Base-by-base conservation (phyloP, 1,140 invertebrate species). In the Cotesia vestalis region DNA sequence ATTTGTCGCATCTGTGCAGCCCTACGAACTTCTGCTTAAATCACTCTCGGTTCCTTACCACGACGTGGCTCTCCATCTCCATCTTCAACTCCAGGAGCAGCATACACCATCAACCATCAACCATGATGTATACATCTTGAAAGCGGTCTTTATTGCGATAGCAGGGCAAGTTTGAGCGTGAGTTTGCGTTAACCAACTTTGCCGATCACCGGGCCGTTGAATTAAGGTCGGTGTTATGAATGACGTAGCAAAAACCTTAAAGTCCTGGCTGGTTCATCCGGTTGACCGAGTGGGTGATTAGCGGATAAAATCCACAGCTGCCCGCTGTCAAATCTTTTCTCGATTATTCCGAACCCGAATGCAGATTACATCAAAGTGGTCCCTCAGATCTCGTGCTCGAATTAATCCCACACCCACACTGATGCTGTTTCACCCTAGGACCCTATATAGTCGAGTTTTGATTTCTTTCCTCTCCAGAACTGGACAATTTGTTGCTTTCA, bases 1-100 rank as follows among this genome's bases (percentile, higher is more conserved):
- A 86, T 86, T 86, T 84, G 81, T 80, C 81, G 82, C 85, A 86
- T 86, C 85, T 86, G 85, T 81, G 85, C 79, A 46, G 66, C 66
- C n/a, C 75, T 78, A 60, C 63, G 36, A 75, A 77, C 59, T 84
- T 84, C 80, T 80, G 78, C 83, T 85, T 84, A 83, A 84, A 84
- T 83, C 82, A 84, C 83, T 84, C 76, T 62, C 61, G 36, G 40
- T 46, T 46, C 40, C 40, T 6, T 11, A 46, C 6, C 11, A 46
- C 40, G 40, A 40, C 38, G 38, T 40, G 38, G 5, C 38, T 40
- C 9, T 40, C 5, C 38, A 40, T 40, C 27, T 27, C 27, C 27
- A 27, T 27, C 27, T 27, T 27, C 27, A 27, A 27, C 27, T 27
- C 27, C 27, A 27, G 38, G 1, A 8, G 38, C 9, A 40, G 9